Evolutionary conservation across 2,888 invertebrate species (phyloP).

Genomic region (Sialis lutaria): DNA sequence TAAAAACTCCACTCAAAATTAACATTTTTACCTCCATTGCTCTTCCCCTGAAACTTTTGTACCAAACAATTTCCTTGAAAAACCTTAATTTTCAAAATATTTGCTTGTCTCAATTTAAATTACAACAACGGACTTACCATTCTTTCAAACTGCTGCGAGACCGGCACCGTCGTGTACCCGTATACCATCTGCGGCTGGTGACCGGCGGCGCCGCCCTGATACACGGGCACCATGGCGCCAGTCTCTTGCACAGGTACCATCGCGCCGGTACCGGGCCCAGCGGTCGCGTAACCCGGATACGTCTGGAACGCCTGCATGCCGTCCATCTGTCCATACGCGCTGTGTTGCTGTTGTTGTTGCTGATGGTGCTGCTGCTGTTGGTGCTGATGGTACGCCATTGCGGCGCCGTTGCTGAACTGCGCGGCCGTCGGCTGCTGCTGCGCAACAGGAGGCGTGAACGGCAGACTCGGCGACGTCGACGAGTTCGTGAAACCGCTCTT

Average conservation of each 20-base stretch:
- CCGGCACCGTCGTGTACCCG: constrained; percentile 19
- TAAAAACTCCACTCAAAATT: too few species aligned
- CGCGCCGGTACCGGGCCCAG: neutral
- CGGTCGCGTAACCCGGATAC: constrained; percentile 5
- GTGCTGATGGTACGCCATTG: constrained; percentile 8
- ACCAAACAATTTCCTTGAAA: too few species aligned
- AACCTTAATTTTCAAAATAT: too few species aligned
- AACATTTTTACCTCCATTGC: too few species aligned
- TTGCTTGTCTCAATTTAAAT: too few species aligned
- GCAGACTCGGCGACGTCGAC: constrained; percentile 24
- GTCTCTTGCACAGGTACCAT: constrained; percentile 9
- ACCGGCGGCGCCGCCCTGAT: constrained; percentile 14
- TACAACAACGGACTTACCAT: constrained; percentile 17
- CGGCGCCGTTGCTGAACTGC: neutral
- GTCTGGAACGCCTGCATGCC: constrained; percentile 8
- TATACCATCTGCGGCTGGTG: constrained; percentile 21
- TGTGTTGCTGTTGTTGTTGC: neutral
- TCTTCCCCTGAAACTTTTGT: too few species aligned
- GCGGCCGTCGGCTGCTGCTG: neutral
- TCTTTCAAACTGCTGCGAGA: constrained; percentile 20
- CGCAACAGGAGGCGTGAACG: constrained; percentile 11
- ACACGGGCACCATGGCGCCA: constrained; percentile 8
- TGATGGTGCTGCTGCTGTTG: constrained; percentile 1
- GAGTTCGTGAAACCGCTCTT: constrained; percentile 18
- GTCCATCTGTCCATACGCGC: constrained; percentile 9